Percentiles rank a stretch among this genome's conserved stretches.
Evolutionary conservation across 2,113 vertebrate species (phyloP).

Genomic region (Rhagologus leucostigma): DNA sequence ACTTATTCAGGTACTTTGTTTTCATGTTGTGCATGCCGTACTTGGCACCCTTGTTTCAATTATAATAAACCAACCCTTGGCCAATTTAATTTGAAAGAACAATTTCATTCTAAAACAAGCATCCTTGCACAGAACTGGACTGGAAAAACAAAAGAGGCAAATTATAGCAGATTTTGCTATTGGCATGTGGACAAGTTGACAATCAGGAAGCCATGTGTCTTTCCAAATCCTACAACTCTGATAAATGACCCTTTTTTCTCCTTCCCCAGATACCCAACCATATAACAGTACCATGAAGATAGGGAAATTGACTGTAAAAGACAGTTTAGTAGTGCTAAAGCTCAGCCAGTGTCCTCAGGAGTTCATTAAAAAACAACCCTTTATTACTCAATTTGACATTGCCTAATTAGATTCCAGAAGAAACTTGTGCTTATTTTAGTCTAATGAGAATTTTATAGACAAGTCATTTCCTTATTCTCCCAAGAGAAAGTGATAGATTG

Average conservation of each 20-base stretch:
- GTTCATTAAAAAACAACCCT: slow-evolving; percentile 63
- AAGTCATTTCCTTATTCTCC: slow-evolving; percentile 66
- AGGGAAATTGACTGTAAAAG: slow-evolving; percentile 26
- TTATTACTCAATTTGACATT: slow-evolving; percentile 64
- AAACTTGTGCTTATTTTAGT: slow-evolving; percentile 65
- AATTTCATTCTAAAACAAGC: neutral
- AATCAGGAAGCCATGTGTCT: slow-evolving; percentile 39
- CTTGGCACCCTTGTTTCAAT: neutral
- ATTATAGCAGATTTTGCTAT: neutral
- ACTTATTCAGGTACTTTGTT: neutral
- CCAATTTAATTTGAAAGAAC: neutral
- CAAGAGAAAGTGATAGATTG: slow-evolving; percentile 62
- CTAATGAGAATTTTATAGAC: slow-evolving; percentile 73
- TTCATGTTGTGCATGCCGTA: neutral
- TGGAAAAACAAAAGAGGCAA: neutral
- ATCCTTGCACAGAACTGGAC: neutral
- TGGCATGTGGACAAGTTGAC: neutral
- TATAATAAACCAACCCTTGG: neutral
- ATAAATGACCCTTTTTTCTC: slow-evolving; percentile 32
- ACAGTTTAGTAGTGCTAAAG: slow-evolving; percentile 28
- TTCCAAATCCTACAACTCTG: neutral
- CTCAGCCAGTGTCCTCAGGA: slow-evolving; percentile 50
- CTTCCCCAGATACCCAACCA: neutral
- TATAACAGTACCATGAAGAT: slow-evolving; percentile 24
- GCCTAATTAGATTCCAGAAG: slow-evolving; percentile 52